Conservation (phyloP, 2,888 invertebrate genomes). For the Suillia variegata region DNA sequence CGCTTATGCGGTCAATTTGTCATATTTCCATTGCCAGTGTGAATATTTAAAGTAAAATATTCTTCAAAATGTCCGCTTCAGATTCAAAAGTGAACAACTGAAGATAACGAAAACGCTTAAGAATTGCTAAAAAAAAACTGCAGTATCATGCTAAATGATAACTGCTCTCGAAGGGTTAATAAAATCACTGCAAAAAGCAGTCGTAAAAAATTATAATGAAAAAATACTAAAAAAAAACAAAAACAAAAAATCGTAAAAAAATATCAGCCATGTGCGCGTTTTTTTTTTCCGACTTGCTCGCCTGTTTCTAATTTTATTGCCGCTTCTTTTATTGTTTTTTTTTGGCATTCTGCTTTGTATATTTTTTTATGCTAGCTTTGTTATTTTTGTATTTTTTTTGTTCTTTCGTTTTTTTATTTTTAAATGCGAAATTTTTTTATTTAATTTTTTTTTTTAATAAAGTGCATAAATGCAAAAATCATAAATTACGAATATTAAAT, state of each 20-base stretch:
- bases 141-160: too few relatives aligned
- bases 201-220: not conserved
- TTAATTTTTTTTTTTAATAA: constrained; percentile 9
- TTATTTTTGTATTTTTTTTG: not conserved
- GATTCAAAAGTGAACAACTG: too few relatives aligned
- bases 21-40: too few relatives aligned
- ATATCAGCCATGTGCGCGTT: not conserved
- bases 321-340: not conserved
- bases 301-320: not conserved
- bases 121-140: too few relatives aligned
- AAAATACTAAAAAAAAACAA: constrained; percentile 2
- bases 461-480: constrained; percentile 1
- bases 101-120: too few relatives aligned
- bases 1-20: too few relatives aligned
- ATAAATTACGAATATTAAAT: not conserved
- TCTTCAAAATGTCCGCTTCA: too few relatives aligned
- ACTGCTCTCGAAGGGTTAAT: constrained; percentile 20
- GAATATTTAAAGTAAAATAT: too few relatives aligned
- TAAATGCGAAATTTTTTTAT: constrained; percentile 15
- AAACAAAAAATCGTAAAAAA: constrained; percentile 6
- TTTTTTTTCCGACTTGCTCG: not conserved
- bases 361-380: not conserved
- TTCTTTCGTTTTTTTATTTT: not conserved
- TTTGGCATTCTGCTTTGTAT: not conserved
- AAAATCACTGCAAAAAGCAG: not conserved